A percentile compares a stretch with the other conserved stretches of the same genome.
phyloP scores from a whole-genome alignment of 2,797 vertebrate species.

The Phyllotis vaccarum region DNA sequence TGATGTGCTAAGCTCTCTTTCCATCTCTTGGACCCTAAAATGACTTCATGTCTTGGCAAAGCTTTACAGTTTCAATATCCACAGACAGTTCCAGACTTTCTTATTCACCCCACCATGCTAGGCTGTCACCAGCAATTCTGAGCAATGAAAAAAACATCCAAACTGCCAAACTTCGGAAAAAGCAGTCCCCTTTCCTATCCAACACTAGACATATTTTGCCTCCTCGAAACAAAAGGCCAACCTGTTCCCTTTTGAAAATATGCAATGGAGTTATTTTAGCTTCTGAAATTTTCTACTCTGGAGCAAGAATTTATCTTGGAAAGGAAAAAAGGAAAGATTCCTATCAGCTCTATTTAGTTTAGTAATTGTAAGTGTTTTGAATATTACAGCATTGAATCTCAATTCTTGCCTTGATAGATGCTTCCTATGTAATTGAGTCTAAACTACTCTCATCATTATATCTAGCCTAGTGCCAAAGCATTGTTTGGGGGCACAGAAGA shows the following conservation, averaged over 20 bases:
- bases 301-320: slow-evolving; percentile 51
- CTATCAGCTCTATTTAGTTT: neutral
- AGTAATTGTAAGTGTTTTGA: neutral
- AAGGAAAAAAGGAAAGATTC: neutral
- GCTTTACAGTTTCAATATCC: slow-evolving; percentile 59
- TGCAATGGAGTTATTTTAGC: slow-evolving; percentile 66
- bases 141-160: slow-evolving; percentile 69
- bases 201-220: slow-evolving; percentile 56
- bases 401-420: neutral
- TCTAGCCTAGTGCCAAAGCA: neutral
- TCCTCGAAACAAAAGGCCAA: slow-evolving; percentile 77
- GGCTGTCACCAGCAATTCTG: slow-evolving; percentile 62
- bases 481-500: neutral
- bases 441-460: neutral
- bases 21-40: slow-evolving; percentile 70
- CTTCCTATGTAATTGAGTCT: neutral
- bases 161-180: slow-evolving; percentile 69
- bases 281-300: slow-evolving; percentile 62
- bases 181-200: neutral
- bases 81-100: slow-evolving; percentile 52
- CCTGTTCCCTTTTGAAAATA: slow-evolving; percentile 73
- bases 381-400: neutral
- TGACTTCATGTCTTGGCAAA: slow-evolving; percentile 78
- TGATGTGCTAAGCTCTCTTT: slow-evolving; percentile 71
- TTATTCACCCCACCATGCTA: slow-evolving; percentile 40